phyloP scores from a whole-genome alignment of 2,797 vertebrate genomes.

The Esox lucius region DNA sequence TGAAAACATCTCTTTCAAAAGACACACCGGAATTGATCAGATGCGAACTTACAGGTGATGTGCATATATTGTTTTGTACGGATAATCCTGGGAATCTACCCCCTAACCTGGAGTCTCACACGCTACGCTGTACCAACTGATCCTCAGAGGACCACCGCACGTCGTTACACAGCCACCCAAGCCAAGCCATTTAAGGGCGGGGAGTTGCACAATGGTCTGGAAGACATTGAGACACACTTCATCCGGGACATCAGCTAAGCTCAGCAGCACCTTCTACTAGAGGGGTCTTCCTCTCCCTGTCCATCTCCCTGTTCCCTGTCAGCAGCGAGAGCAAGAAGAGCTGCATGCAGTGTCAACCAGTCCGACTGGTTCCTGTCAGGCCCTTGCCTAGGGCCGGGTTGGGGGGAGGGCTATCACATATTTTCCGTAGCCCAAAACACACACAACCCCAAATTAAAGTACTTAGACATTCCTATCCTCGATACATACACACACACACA shows the following conservation, averaged over 20 bases:
- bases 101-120: no score
- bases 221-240: background rate
- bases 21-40: no score
- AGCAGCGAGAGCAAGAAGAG: conserved; percentile 9
- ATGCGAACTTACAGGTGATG: no score
- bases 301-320: conserved; percentile 13
- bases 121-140: no score
- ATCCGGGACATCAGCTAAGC: background rate
- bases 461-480: background rate
- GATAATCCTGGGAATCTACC: no score
- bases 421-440: conserved; percentile 22
- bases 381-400: conserved; percentile 50
- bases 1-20: no score
- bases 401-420: conserved; percentile 37
- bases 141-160: background rate
- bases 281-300: background rate
- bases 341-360: conserved; percentile 64
- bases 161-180: background rate
- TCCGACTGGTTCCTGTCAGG: conserved; percentile 71
- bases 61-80: no score
- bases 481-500: no score
- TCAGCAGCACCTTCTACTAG: background rate
- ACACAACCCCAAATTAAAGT: conserved; percentile 15
- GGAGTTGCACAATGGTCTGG: background rate
- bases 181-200: background rate